Conservation (phyloP, 2,113 vertebrate genomes). For the Motacilla alba region DNA sequence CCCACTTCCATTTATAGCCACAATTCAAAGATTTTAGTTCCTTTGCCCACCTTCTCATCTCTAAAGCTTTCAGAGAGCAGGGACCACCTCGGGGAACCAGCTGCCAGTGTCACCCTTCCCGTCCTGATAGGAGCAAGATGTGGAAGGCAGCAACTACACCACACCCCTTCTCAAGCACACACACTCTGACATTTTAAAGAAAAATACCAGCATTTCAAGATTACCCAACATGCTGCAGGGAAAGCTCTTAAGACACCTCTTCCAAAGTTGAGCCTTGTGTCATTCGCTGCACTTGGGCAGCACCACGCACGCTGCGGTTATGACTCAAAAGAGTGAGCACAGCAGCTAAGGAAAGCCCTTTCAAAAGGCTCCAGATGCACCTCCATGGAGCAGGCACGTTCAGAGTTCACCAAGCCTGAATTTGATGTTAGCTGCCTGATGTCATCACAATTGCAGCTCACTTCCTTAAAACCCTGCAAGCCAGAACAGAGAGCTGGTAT, state of each 20-base stretch:
- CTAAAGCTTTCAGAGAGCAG: background rate
- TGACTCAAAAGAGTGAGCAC: background rate
- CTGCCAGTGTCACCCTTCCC: accelerated
- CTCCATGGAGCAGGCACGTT: background rate
- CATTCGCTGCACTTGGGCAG: background rate
- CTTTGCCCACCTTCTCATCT: background rate
- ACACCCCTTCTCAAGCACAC: background rate
- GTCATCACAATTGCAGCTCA: background rate
- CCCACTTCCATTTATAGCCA: background rate
- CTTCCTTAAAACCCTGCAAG: conserved; percentile 17
- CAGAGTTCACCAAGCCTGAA: background rate
- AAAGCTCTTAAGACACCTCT: background rate
- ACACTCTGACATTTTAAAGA: background rate
- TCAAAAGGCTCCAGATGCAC: background rate
- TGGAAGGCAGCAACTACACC: background rate
- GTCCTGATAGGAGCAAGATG: accelerated
- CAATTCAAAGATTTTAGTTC: background rate
- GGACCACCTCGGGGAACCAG: accelerated
- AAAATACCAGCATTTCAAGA: background rate
- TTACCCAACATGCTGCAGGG: accelerated
- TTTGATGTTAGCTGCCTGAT: background rate
- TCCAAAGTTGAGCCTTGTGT: background rate
- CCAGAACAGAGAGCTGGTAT: conserved; percentile 12
- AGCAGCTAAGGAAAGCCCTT: background rate
- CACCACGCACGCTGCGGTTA: accelerated